Percentiles rank a stretch among this genome's conserved stretches.
phyloP scores from a whole-genome alignment of 2,797 vertebrate species.

The Sebastes reedi region DNA sequence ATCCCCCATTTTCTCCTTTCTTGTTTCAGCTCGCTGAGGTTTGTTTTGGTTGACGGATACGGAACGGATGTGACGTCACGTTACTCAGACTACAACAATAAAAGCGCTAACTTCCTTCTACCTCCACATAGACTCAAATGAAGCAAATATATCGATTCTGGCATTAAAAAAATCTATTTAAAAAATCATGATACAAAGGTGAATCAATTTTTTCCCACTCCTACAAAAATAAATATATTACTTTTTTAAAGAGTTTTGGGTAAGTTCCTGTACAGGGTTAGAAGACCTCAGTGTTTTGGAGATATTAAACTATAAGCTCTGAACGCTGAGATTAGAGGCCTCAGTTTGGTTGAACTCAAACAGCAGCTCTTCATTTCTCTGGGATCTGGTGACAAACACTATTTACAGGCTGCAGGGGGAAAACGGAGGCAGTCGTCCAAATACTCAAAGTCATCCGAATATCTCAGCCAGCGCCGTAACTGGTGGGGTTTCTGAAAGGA shows the following conservation, averaged over 20 bases:
- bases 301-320: slow-evolving; percentile 1
- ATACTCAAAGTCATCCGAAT: slow-evolving; percentile 24
- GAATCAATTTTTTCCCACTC: no score
- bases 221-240: no score
- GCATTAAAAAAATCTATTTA: no score
- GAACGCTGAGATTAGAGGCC: slow-evolving; percentile 12
- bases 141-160: no score
- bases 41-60: no score
- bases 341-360: not conserved
- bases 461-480: slow-evolving; percentile 31
- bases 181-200: no score
- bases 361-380: slow-evolving; percentile 34
- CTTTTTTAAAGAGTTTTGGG: not conserved
- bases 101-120: no score
- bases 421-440: slow-evolving; percentile 36
- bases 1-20: no score
- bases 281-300: not conserved
- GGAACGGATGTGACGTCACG: no score
- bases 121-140: no score
- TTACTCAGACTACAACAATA: no score
- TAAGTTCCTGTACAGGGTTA: not conserved
- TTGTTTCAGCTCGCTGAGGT: no score
- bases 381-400: slow-evolving; percentile 37
- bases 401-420: slow-evolving; percentile 36
- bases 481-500: slow-evolving; percentile 1